phyloP scores from a whole-genome alignment of 2,113 vertebrate genomes.

The Varanus salvator region DNA sequence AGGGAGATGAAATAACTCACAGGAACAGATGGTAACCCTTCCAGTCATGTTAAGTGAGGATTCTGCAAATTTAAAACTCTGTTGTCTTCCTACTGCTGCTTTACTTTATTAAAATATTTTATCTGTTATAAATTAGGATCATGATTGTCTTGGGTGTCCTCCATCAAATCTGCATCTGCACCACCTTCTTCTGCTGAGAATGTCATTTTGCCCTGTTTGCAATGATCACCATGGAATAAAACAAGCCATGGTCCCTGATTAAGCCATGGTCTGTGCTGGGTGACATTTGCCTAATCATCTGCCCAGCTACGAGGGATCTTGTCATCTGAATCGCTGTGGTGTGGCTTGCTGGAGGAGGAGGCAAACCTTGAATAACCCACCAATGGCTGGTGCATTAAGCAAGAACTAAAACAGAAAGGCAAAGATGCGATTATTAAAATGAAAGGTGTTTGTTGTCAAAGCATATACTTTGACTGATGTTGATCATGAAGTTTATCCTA shows the following conservation, averaged over 20 bases:
- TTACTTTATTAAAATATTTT: slow-evolving; percentile 22
- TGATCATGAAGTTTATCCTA: background rate
- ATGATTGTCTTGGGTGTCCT: slow-evolving; percentile 17
- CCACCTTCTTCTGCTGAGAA: background rate
- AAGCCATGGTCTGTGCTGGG: too few relatives aligned
- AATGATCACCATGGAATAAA: too few relatives aligned
- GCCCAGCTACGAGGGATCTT: too few relatives aligned
- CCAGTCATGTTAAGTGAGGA: slow-evolving; percentile 30
- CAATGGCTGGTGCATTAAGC: background rate
- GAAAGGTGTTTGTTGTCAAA: background rate
- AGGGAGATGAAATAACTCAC: slow-evolving; percentile 17
- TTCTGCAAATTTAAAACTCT: slow-evolving; percentile 10
- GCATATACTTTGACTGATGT: background rate
- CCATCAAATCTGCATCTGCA: background rate
- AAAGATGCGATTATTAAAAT: background rate
- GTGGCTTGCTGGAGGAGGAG: too few relatives aligned
- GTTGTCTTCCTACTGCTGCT: background rate
- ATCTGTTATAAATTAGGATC: slow-evolving; percentile 33
- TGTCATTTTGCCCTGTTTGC: background rate
- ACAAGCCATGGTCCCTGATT: too few relatives aligned
- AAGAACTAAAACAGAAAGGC: background rate
- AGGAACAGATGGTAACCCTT: slow-evolving; percentile 52
- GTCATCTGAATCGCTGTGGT: too few relatives aligned
- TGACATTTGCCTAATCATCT: too few relatives aligned
- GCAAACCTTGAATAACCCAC: too few relatives aligned